phyloP scores from a whole-genome alignment of 2,797 vertebrate species.

The Sebastes trivittatus region DNA sequence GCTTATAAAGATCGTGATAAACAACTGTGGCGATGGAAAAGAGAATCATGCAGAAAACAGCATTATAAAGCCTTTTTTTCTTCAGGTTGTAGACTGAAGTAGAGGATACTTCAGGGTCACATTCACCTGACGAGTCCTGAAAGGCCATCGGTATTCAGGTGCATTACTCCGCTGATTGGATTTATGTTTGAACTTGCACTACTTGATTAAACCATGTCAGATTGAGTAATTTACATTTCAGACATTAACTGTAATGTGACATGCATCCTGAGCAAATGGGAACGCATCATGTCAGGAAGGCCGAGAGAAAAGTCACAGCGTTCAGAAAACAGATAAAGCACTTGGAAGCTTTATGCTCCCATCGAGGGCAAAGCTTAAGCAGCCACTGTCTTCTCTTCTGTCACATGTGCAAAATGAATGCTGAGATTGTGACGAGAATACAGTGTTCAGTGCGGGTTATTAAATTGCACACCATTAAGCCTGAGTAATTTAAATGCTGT shows the following conservation, averaged over 20 bases:
- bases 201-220: conserved; percentile 40
- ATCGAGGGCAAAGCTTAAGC: not conserved
- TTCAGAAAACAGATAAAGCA: not conserved
- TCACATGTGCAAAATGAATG: conserved; percentile 4
- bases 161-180: conserved; percentile 39
- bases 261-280: conserved; percentile 7
- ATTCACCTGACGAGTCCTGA: conserved; percentile 17
- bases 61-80: not conserved
- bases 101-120: conserved; percentile 40
- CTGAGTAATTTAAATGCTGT: not conserved
- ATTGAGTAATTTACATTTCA: conserved; percentile 34
- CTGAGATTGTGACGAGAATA: not conserved
- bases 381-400: not conserved
- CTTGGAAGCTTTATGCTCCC: not conserved
- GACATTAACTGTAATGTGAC: conserved; percentile 35
- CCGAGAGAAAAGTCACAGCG: not conserved
- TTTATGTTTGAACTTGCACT: conserved; percentile 39
- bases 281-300: not conserved
- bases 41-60: not conserved
- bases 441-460: not conserved
- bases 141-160: conserved; percentile 44
- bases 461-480: not conserved
- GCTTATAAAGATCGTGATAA: not conserved
- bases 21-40: not conserved
- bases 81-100: not conserved